phyloP scores from a whole-genome alignment of 2,113 vertebrate genomes.

The human region GRCh38 chr5:124351501-124352000 shows the following conservation, averaged over 20 bases:
- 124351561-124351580: neutral
- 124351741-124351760: neutral
- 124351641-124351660: neutral
- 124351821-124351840: constrained; percentile 6
- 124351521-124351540: neutral
- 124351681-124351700: neutral
- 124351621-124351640: neutral
- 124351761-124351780: constrained; percentile 51
- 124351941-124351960: constrained; percentile 7
- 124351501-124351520: neutral
- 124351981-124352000: constrained; percentile 20
- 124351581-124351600: neutral
- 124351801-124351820: constrained; percentile 47
- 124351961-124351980: constrained; percentile 40
- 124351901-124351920: constrained; percentile 37
- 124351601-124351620: neutral
- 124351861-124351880: constrained; percentile 13
- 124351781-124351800: constrained; percentile 38
- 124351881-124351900: neutral
- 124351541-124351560: neutral
- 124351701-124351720: neutral
- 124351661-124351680: neutral
- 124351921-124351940: neutral
- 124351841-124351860: constrained; percentile 3
- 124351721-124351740: neutral